Percentiles rank a stretch among this genome's conserved stretches.
Conservation (phyloP, 2,888 invertebrate genomes). For the Sisyra terminalis region DNA sequence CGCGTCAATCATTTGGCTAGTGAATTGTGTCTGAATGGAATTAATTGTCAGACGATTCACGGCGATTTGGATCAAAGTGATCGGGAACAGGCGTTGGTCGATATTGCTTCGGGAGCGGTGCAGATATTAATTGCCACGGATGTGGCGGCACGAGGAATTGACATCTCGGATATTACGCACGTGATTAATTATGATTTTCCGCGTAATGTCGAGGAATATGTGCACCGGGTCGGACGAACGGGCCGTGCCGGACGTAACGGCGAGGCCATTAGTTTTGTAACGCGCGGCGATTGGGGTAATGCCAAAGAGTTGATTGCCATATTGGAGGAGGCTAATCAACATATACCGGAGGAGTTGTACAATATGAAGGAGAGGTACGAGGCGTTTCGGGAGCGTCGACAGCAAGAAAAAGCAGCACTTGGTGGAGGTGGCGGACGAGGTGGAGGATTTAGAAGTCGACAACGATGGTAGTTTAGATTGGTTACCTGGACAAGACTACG, state of each 20-base stretch:
- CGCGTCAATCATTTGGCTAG: slow-evolving; percentile 70
- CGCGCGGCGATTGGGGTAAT: slow-evolving; percentile 65
- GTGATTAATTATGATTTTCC: slow-evolving; percentile 91
- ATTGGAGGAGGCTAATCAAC: slow-evolving; percentile 69
- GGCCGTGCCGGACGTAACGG: slow-evolving; percentile 83
- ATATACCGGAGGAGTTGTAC: slow-evolving; percentile 57
- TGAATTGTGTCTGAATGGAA: slow-evolving; percentile 53
- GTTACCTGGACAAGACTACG: too few relatives aligned
- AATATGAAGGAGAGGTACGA: slow-evolving; percentile 61
- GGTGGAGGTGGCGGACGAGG: slow-evolving; percentile 21
- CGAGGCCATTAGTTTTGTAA: slow-evolving; percentile 64
- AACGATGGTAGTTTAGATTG: slow-evolving; percentile 13
- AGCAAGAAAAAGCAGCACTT: slow-evolving; percentile 32
- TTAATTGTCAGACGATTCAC: slow-evolving; percentile 67
- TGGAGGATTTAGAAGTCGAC: slow-evolving; percentile 17
- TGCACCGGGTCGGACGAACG: slow-evolving; percentile 89
- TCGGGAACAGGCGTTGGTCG: slow-evolving; percentile 66
- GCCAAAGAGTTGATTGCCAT: slow-evolving; percentile 72
- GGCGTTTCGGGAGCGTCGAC: slow-evolving; percentile 45
- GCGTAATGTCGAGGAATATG: slow-evolving; percentile 87
- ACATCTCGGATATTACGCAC: slow-evolving; percentile 75
- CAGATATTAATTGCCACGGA: slow-evolving; percentile 85
- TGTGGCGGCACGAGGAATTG: slow-evolving; percentile 86
- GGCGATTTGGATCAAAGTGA: slow-evolving; percentile 74
- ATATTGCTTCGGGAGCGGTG: slow-evolving; percentile 63